Percentiles rank a stretch among this genome's conserved stretches.
Evolutionary conservation across 2,797 vertebrate genomes (phyloP).

Genomic region (Poecilia picta): DNA sequence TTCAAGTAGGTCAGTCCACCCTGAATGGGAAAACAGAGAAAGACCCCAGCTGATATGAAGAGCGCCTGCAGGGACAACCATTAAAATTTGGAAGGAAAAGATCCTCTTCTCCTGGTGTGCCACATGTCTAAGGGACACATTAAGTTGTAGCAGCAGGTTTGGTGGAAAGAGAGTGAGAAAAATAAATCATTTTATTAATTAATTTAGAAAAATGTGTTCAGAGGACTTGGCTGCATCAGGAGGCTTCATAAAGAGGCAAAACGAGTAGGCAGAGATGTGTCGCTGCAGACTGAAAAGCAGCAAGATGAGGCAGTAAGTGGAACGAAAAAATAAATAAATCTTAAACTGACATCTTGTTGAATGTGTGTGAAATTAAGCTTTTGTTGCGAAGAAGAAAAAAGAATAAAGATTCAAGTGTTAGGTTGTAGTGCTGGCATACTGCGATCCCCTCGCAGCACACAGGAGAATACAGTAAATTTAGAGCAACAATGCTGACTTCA

Average conservation of each 20-base stretch:
- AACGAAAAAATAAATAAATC: constrained; percentile 24
- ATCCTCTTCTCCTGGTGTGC: constrained; percentile 29
- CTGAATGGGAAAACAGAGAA: constrained; percentile 24
- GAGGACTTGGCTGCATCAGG: constrained; percentile 40
- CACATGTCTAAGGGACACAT: constrained; percentile 61
- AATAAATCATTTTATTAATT: constrained; percentile 49
- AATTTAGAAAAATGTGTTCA: constrained; percentile 54
- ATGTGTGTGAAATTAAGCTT: constrained; percentile 13
- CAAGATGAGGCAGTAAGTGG: constrained; percentile 26
- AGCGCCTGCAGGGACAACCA: constrained; percentile 46
- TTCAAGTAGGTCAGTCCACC: constrained; percentile 43
- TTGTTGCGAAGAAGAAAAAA: neutral
- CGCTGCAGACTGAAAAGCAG: constrained; percentile 38
- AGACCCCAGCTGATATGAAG: constrained; percentile 33
- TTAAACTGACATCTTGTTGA: constrained; percentile 20
- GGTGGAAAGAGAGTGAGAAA: neutral
- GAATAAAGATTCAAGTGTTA: neutral
- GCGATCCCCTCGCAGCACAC: neutral
- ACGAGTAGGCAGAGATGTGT: constrained; percentile 39
- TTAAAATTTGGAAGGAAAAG: constrained; percentile 59
- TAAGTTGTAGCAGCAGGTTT: constrained; percentile 43
- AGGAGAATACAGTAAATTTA: constrained; percentile 10
- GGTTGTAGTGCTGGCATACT: neutral
- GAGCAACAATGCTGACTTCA: neutral
- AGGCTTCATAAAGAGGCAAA: constrained; percentile 48